Percentiles rank a stretch among this genome's conserved stretches.
Conservation (phyloP, 2,888 invertebrate species). For the Coelogynopora nodosa region DNA sequence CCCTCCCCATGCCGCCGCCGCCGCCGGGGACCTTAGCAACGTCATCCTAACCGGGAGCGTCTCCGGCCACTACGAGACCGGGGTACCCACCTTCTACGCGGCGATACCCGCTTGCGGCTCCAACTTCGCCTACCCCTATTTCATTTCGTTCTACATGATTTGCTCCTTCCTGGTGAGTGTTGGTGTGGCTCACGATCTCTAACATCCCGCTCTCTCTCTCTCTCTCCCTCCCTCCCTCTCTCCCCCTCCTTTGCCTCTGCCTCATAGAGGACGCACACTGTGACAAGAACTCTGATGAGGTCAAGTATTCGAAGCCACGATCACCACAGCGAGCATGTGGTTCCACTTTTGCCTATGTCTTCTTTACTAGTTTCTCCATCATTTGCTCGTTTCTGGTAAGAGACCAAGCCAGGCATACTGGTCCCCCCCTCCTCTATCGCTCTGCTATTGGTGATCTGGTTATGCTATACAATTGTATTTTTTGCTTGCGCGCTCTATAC, state of each 20-base stretch:
- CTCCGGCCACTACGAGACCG: neutral
- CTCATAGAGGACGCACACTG: conserved; percentile 22
- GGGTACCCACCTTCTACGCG: neutral
- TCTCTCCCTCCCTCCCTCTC: neutral
- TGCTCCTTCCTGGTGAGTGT: conserved; percentile 89
- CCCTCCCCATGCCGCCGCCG: neutral
- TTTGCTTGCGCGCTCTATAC: neutral
- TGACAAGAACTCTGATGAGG: neutral
- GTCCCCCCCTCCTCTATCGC: neutral
- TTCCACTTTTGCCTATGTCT: conserved; percentile 79
- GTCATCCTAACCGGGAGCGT: neutral
- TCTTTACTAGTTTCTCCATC: conserved; percentile 98
- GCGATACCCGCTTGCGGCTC: conserved; percentile 42
- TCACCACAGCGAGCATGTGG: conserved; percentile 34
- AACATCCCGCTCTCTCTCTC: neutral
- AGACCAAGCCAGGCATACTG: conserved; percentile 43
- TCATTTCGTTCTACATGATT: conserved; percentile 96
- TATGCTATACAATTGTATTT: neutral
- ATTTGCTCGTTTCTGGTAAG: conserved; percentile 94
- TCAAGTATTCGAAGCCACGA: neutral
- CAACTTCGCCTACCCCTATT: conserved; percentile 88
- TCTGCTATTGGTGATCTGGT: neutral
- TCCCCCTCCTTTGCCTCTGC: neutral
- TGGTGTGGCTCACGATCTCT: conserved; percentile 43
- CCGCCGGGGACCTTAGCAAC: neutral